Base-by-base conservation (phyloP, 2,888 invertebrate species). In the Lottia gigantea region DNA sequence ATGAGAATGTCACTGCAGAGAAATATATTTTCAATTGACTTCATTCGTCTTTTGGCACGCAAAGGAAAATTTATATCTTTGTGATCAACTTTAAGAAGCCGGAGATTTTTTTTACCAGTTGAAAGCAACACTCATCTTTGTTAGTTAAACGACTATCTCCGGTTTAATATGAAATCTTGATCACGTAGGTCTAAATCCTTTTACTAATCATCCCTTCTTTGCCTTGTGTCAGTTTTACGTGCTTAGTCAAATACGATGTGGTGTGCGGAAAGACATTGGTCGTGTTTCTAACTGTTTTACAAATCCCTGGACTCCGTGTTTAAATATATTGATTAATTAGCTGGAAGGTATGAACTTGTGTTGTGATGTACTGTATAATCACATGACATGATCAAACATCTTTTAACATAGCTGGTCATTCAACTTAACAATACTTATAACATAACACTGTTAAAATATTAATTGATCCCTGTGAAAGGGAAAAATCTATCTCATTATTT, bases 301-400 rank as follows among this genome's bases (percentile, higher is more conserved):
- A 69, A 69, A 69, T 69, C 69, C 61, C 55, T 64, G 40, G 23
- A 47, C 64, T 55, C 15, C 69, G 69, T 69, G 69, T 63, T 69
- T 65, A 69, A 69, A 69, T 69, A 69, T 64, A 64, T 65, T 69
- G 69, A 69, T 69, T 69, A 69, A 69, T 69, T 69, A 69, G 69
- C 19, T 23, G 23, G 19, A 23, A 19, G 19, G 23, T 23, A 55
- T 23, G 12, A 40, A 55, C 55, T 55, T 23, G 55, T 23, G 55
- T 55, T 23, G 55, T 23, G 55, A 55, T 55, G 19, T 55, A 55
- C 55, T 11, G 7, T 55, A 23, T 55, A 55, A 55, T 55, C 55
- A 55, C 23, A 55, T 23, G n/a, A 16, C 49, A 49, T 49, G 49
- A n/a, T 19, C 19, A 49, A 55, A 55, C 55, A 55, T 55, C 55